Evolutionary conservation across 2,888 invertebrate species (phyloP), one percentile per base, ranked within the genome.

Genomic region (Nemotelus pantherinus): DNA sequence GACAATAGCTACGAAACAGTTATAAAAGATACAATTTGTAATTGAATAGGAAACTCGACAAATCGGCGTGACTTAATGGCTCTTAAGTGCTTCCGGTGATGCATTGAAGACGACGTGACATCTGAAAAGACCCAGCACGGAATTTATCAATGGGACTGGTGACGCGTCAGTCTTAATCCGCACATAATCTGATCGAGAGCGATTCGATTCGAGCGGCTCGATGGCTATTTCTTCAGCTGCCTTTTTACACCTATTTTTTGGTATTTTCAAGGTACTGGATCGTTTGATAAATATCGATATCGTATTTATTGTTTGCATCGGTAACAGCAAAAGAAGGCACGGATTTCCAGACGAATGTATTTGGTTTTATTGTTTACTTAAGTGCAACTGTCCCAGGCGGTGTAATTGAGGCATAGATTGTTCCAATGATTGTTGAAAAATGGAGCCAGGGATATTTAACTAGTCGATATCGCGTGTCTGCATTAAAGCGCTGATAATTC

Each of bases 21-120:
- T 70, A 48, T 70, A 53, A 70, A 60, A 74, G 47, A 45, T 43
- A 43, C 47, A 47, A 74, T 25, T 25, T 25, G 25, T 45, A 60
- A 74, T 74, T 48, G 63, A 76, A 78, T 43, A 57, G 67, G 25
- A 47, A 70, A 45, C 71, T 60, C 63, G 72, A 76, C 76, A 76
- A 78, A 78, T 78, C 57, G 76, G 60, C 76, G 76, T 76, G 76
- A 71, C 78, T 76, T 76, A 78, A 78, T 78, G 71, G 67, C 71
- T 71, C 76, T 72, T 71, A 77, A 76, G 67, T 65, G 78, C 70
- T 70, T 77, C 78, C 74, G 60, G 74, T 39, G 43, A 3, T 45
- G 63, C 41, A 60, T n/a, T 50, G 4, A 60, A 60, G 74, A 74
- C 48, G 74, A 74, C 48, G 74, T 55, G 55, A 70, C 70, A 47